phyloP scores from a whole-genome alignment of 2,113 vertebrate genomes.

The Charina bottae region DNA sequence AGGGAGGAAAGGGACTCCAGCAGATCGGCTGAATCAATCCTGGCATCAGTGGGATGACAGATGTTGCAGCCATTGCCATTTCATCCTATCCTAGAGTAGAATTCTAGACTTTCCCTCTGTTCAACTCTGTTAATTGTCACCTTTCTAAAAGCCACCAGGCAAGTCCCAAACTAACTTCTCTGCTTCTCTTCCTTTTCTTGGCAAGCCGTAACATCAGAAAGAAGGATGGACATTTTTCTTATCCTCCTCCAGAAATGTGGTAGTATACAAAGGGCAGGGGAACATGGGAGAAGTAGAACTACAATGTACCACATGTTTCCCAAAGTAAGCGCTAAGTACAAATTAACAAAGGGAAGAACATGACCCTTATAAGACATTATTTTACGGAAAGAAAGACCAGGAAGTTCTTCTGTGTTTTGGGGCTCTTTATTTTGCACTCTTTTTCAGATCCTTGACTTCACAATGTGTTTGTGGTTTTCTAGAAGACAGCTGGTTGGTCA shows the following conservation, averaged over 20 bases:
- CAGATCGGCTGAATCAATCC: neutral
- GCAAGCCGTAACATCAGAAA: neutral
- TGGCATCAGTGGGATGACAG: neutral
- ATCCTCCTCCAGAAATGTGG: neutral
- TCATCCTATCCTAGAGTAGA: neutral
- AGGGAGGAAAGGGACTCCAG: neutral
- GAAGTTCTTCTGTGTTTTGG: neutral
- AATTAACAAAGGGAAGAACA: neutral
- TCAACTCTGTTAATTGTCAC: neutral
- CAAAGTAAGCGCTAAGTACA: neutral
- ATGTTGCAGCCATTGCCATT: neutral
- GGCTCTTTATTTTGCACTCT: neutral
- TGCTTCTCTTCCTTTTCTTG: neutral
- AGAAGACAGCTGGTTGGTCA: neutral
- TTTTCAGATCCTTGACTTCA: neutral
- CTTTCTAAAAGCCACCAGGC: neutral
- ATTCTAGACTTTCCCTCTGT: neutral
- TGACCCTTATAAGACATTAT: neutral
- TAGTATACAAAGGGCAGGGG: neutral
- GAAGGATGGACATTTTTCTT: neutral
- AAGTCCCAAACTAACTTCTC: neutral
- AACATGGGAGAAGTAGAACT: neutral
- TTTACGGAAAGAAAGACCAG: neutral
- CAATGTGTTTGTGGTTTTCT: neutral
- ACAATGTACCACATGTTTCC: neutral